Percentiles rank a stretch among this genome's conserved stretches.
Evolutionary conservation across 2,797 vertebrate genomes (phyloP).

Genomic region (Mormyrops boulengeri): DNA sequence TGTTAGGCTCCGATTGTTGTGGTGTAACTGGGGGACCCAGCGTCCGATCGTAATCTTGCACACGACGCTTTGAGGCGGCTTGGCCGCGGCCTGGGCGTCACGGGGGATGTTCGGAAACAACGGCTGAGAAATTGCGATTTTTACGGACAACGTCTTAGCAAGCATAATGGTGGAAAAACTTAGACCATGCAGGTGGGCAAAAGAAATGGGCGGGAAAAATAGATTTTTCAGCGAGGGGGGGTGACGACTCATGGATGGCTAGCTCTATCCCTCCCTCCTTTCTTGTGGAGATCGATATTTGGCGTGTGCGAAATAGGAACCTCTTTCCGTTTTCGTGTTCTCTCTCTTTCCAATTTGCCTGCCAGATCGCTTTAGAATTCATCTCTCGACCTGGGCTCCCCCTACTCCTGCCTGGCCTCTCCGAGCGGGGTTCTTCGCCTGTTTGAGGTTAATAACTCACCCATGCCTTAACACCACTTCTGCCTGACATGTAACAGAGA

Average conservation of each 20-base stretch:
- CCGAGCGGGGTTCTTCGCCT: not conserved
- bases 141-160: slow-evolving; percentile 11
- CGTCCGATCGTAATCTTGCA: not conserved
- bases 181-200: not conserved
- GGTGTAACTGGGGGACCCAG: not conserved
- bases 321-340: not conserved
- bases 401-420: not conserved
- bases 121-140: slow-evolving; percentile 20
- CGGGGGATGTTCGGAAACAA: not conserved
- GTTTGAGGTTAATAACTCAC: not conserved
- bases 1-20: not conserved
- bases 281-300: not conserved
- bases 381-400: not conserved
- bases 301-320: not conserved
- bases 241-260: not conserved
- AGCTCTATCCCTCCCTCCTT: not conserved
- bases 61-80: not conserved
- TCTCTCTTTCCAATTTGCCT: not conserved
- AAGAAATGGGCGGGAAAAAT: not conserved
- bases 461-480: not conserved
- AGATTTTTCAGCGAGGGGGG: not conserved
- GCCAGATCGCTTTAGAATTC: not conserved
- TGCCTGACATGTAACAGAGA: not conserved
- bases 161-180: slow-evolving; percentile 16
- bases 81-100: not conserved